phyloP scores from a whole-genome alignment of 2,888 invertebrate genomes.

The Tetropium fuscum region DNA sequence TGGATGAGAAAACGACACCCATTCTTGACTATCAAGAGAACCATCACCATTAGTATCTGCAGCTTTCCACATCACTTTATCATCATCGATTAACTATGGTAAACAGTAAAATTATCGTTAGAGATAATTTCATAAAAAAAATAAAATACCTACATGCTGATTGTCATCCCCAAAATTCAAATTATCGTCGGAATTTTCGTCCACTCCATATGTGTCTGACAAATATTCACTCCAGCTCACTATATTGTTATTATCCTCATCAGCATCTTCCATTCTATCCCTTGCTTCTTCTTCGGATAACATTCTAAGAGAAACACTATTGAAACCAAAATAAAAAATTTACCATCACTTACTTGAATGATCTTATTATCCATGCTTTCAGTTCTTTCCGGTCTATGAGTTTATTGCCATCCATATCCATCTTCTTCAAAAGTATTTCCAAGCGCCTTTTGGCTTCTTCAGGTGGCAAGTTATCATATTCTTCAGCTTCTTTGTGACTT shows the following conservation, averaged over 20 bases:
- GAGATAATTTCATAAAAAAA: background rate
- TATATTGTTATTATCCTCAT: slow-evolving; percentile 82
- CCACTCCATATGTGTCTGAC: slow-evolving; percentile 86
- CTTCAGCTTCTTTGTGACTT: slow-evolving; percentile 90
- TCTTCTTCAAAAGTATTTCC: slow-evolving; percentile 79
- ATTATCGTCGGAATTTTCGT: slow-evolving; percentile 45
- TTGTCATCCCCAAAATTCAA: slow-evolving; percentile 53
- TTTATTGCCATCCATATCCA: slow-evolving; percentile 89
- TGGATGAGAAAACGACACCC: slow-evolving; percentile 91
- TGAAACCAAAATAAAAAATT: no score
- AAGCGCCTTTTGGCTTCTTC: slow-evolving; percentile 88
- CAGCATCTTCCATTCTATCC: slow-evolving; percentile 88
- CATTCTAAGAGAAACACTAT: slow-evolving; percentile 70
- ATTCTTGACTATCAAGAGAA: slow-evolving; percentile 80
- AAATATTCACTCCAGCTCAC: slow-evolving; percentile 93
- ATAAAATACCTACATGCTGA: slow-evolving; percentile 49
- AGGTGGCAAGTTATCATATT: slow-evolving; percentile 87
- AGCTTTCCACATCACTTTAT: slow-evolving; percentile 85
- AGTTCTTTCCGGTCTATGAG: slow-evolving; percentile 85
- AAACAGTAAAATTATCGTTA: slow-evolving; percentile 8
- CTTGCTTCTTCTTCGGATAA: slow-evolving; percentile 88
- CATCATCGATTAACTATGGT: slow-evolving; percentile 78
- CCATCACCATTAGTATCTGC: slow-evolving; percentile 90
- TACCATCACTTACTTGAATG: slow-evolving; percentile 76
- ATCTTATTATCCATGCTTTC: slow-evolving; percentile 91